Conservation (phyloP, 2,113 vertebrate species). For the Brachyhypopomus occidentalis region DNA sequence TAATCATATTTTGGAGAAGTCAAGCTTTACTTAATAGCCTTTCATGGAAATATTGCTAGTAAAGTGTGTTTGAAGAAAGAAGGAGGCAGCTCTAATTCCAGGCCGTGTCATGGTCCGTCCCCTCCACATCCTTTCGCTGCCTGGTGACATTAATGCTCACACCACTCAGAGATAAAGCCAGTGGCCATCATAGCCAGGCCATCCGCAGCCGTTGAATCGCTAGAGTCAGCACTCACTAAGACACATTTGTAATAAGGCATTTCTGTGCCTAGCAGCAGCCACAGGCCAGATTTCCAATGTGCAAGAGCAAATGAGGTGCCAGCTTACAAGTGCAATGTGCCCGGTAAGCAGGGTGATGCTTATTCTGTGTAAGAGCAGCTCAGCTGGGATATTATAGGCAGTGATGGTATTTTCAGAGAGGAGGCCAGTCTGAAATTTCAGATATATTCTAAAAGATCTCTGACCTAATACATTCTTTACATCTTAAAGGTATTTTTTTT, state of each 20-base stretch:
- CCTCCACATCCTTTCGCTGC: too few species aligned
- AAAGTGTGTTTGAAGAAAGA: constrained; percentile 65
- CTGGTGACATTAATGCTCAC: constrained; percentile 34
- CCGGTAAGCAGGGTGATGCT: constrained; percentile 31
- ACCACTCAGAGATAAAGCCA: constrained; percentile 20
- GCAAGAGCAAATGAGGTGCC: constrained; percentile 26
- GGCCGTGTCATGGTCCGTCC: constrained; percentile 40
- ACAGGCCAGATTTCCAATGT: constrained; percentile 14
- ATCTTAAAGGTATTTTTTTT: not conserved
- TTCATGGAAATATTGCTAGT: constrained; percentile 69
- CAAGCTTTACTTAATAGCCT: constrained; percentile 73
- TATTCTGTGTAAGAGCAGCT: not conserved
- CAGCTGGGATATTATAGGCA: not conserved
- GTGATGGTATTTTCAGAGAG: not conserved
- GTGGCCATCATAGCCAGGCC: not conserved
- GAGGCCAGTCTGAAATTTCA: not conserved
- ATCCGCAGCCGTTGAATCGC: constrained; percentile 25
- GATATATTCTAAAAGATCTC: not conserved
- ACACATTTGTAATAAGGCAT: constrained; percentile 33
- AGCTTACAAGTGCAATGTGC: constrained; percentile 28
- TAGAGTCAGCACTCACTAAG: constrained; percentile 37
- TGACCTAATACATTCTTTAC: not conserved
- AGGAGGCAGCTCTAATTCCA: constrained; percentile 65
- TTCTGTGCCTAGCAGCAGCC: constrained; percentile 4
- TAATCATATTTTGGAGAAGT: constrained; percentile 73